Evolutionary conservation across 1,140 invertebrate genomes (phyloP).

Genomic region (Heterodera carotae): DNA sequence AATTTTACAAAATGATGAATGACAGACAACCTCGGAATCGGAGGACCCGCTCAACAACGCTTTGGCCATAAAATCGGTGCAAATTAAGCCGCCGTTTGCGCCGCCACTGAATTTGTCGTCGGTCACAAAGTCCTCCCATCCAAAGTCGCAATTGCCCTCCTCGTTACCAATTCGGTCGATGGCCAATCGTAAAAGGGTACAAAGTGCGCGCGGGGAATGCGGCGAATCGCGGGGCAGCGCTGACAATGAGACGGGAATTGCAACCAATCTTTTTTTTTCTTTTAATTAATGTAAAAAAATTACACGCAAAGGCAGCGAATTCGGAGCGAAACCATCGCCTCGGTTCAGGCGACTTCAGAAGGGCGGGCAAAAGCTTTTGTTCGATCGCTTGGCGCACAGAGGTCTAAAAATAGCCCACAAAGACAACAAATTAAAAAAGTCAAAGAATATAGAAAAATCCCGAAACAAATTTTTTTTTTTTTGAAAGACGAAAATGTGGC

Average conservation of each 20-base stretch:
- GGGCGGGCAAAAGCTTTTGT: constrained; percentile 18
- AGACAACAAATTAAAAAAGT: no score
- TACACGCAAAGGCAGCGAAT: constrained; percentile 12
- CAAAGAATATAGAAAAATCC: no score
- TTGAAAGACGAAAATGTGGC: not conserved
- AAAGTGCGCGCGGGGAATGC: constrained; percentile 7
- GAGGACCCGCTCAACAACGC: not conserved
- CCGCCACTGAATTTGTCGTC: not conserved
- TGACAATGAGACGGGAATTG: not conserved
- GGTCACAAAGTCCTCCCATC: not conserved
- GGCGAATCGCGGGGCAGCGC: constrained; percentile 3
- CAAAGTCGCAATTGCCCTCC: not conserved
- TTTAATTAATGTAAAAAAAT: not conserved
- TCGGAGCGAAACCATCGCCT: constrained; percentile 16
- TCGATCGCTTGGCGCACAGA: not conserved
- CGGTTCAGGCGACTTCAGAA: constrained; percentile 14
- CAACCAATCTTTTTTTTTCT: not conserved
- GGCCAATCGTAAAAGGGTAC: constrained; percentile 16
- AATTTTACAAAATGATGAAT: no score
- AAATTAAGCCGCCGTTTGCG: not conserved
- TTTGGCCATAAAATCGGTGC: not conserved
- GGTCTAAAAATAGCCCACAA: not conserved
- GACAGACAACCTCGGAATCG: not conserved
- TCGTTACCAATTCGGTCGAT: constrained; percentile 9
- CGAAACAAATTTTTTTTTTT: no score